These are phyloP conservation scores for Phoenoteleia sp. DNA, from an alignment of 2,888 invertebrate genomes.

Conservation along the genomic window DNA sequence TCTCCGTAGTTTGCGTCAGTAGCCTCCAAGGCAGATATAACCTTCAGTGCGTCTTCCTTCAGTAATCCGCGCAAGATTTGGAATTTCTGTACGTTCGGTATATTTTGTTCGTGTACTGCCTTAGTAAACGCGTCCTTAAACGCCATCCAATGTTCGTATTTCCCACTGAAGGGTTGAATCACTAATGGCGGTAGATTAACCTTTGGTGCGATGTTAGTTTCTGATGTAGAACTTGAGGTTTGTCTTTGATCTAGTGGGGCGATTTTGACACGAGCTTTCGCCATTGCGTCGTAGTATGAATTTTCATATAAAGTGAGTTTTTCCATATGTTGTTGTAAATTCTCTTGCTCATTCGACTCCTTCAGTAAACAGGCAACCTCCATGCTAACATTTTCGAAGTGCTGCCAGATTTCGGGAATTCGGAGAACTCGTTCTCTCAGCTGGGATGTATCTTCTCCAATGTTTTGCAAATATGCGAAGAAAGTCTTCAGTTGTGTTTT, in stretches of 20 bases:
- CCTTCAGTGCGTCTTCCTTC: conserved; percentile 18
- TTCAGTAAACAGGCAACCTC: not conserved
- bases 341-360: not conserved
- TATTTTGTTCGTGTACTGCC: conserved; percentile 18
- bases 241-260: not conserved
- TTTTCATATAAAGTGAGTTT: not conserved
- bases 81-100: conserved; percentile 19
- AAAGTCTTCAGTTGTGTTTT: not conserved
- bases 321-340: not conserved
- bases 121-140: conserved; percentile 13
- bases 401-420: not conserved
- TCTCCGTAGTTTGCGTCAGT: conserved; percentile 32
- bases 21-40: conserved; percentile 13
- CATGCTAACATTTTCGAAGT: not conserved
- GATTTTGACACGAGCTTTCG: not conserved
- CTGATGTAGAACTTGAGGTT: not conserved
- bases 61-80: conserved; percentile 28
- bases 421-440: not conserved
- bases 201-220: not conserved
- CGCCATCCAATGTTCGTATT: conserved; percentile 3
- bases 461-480: not conserved
- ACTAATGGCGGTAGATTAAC: not conserved
- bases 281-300: not conserved
- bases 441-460: not conserved
- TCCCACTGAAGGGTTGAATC: not conserved